phyloP scores from a whole-genome alignment of 2,888 invertebrate genomes.

The Tupiocoris notatus region DNA sequence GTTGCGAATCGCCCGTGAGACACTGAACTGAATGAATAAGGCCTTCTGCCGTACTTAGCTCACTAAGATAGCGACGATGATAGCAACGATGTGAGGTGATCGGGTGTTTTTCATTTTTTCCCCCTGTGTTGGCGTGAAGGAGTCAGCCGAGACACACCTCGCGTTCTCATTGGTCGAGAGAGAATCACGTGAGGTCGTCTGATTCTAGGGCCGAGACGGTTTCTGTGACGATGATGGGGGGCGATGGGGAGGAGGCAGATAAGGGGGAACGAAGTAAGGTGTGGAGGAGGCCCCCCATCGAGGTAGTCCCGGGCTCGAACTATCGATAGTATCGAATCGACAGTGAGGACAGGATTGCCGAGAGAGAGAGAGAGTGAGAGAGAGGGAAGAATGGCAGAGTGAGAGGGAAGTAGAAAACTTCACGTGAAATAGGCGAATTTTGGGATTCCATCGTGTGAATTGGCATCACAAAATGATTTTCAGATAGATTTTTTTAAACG shows the following conservation, averaged over 20 bases:
- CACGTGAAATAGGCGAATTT: no score
- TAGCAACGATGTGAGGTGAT: slow-evolving; percentile 30
- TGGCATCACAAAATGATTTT: no score
- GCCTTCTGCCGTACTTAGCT: not conserved
- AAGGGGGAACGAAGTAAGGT: not conserved
- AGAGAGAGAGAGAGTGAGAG: no score
- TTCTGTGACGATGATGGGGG: not conserved
- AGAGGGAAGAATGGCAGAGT: no score
- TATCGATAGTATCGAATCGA: not conserved
- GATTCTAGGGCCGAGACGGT: not conserved
- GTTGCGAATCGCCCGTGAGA: no score
- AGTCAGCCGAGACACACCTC: slow-evolving; percentile 38
- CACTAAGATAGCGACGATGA: not conserved
- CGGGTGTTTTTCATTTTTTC: slow-evolving; percentile 5
- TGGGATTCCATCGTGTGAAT: no score
- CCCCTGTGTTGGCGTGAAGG: slow-evolving; percentile 8
- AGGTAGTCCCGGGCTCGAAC: not conserved
- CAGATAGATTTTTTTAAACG: no score
- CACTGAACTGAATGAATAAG: not conserved
- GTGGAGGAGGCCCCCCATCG: not conserved
- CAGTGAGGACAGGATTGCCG: no score
- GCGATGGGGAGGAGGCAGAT: not conserved
- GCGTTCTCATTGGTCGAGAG: slow-evolving; percentile 37
- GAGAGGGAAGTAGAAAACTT: no score
- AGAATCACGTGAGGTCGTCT: slow-evolving; percentile 37